A percentile compares a stretch with the other conserved stretches of the same genome.
These are phyloP conservation scores for Acanthurus tractus DNA, from an alignment of 2,797 vertebrate species.

Conservation along the genomic window DNA sequence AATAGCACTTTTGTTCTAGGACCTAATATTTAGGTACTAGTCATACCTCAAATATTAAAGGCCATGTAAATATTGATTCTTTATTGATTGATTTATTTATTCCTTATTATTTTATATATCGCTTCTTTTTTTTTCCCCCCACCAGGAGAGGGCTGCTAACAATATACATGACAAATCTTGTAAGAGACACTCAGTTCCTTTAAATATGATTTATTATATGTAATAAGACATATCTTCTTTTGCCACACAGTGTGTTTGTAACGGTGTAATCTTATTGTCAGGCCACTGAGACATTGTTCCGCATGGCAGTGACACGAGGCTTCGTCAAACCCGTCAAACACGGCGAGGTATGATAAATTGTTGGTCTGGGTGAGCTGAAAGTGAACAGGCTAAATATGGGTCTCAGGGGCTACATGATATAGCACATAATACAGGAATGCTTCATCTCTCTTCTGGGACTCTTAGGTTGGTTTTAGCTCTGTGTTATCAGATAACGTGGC, in stretches of 20 bases:
- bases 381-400: background rate
- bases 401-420: background rate
- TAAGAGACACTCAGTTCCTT: conserved; percentile 81
- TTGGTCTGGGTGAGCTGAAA: background rate
- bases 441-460: background rate
- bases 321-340: conserved; percentile 84
- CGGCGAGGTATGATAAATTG: conserved; percentile 83
- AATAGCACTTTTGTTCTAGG: background rate
- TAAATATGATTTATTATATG: background rate
- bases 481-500: background rate
- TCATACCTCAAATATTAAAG: background rate
- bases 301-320: conserved; percentile 87
- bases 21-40: background rate
- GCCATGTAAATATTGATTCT: background rate
- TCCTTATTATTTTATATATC: background rate
- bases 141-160: conserved; percentile 97
- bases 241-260: background rate
- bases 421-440: background rate
- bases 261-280: conserved; percentile 55
- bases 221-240: background rate
- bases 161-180: conserved; percentile 99
- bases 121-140: background rate
- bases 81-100: too few species aligned
- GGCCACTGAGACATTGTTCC: conserved; percentile 88
- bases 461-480: too few species aligned